Evolutionary conservation across 2,888 invertebrate genomes (phyloP), one percentile per base, ranked within the genome.

Genomic region (Cosmopolites sordidus): DNA sequence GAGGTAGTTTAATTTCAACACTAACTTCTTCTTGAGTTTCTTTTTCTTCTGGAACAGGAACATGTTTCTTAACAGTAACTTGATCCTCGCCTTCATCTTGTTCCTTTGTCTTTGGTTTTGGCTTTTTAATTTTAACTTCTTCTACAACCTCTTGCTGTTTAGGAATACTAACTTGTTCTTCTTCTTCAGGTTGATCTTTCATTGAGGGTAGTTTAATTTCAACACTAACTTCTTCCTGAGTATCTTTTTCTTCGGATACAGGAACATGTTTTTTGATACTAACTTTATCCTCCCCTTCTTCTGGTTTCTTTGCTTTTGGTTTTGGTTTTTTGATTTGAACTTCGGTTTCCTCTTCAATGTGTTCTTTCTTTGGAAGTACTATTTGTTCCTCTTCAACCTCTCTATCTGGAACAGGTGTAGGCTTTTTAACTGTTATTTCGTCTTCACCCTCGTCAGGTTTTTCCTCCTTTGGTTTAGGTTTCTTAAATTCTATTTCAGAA

Each of bases 121-220:
- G 69, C 57, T 79, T 77, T 70, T 81, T 86, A 42, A 83, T 73
- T 12, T 83, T 70, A 68, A 83, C 78, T 56, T 81, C 74, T 6
- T 86, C 87, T 70, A 88, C 88, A 72, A 84, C 80, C 76, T 68
- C 84, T 86, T 74, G 37, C 14, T 47, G 37, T 30, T 45, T 40
- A 27, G 14, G 41, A 9, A 33, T 22, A 16, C 15, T 42, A 29
- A 67, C 64, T 56, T 65, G 64, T 80, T 66, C 80, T 80, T 52
- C 33, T 42, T 62, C 68, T 40, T 16, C 39, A 22, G 43, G 43
- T 43, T 2, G 67, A 38, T n/a, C 15, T 72, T 58, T 74, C 69
- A 62, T 71, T 72, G 48, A 70, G 66, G 54, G 61, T 59, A 15
- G 40, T 51, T 51, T 40, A 29, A 72, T 67, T 61, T 71, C 71